phyloP scores from a whole-genome alignment of 2,797 vertebrate genomes.

The Decapterus maruadsi region DNA sequence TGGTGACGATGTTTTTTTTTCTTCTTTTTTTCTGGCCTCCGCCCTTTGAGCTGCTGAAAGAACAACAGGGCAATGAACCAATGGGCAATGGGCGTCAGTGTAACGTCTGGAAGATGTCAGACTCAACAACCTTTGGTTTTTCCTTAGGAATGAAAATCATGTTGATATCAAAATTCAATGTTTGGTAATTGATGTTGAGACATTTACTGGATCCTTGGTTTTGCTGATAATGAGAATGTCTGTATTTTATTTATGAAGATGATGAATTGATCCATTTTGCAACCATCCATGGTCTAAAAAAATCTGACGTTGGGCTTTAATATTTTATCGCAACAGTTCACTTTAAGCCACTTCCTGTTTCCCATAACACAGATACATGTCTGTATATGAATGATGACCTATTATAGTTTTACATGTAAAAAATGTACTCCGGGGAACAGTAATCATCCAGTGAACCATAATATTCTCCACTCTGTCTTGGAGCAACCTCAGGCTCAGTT shows the following conservation, averaged over 20 bases:
- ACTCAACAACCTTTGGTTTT: neutral
- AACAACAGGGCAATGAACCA: too few species aligned
- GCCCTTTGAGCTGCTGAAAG: neutral
- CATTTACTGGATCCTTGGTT: neutral
- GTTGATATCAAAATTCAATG: neutral
- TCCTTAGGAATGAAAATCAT: neutral
- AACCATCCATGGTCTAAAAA: too few species aligned
- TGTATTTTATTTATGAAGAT: too few species aligned
- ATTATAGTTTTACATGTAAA: conserved; percentile 38
- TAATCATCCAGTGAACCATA: conserved; percentile 42
- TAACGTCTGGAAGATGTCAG: neutral
- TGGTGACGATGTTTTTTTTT: neutral
- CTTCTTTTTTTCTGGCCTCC: neutral
- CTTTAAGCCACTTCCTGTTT: conserved; percentile 6
- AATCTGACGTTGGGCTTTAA: too few species aligned
- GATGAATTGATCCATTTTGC: too few species aligned
- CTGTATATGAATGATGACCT: conserved; percentile 42
- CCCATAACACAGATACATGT: conserved; percentile 21
- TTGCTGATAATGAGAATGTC: too few species aligned
- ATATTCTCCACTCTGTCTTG: conserved; percentile 42
- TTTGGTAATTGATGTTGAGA: neutral
- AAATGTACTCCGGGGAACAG: conserved; percentile 37
- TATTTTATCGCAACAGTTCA: neutral
- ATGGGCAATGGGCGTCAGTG: neutral
- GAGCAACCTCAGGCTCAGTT: conserved; percentile 29